Conservation (phyloP, 2,888 invertebrate species). For the Cylindroiulus punctatus region DNA sequence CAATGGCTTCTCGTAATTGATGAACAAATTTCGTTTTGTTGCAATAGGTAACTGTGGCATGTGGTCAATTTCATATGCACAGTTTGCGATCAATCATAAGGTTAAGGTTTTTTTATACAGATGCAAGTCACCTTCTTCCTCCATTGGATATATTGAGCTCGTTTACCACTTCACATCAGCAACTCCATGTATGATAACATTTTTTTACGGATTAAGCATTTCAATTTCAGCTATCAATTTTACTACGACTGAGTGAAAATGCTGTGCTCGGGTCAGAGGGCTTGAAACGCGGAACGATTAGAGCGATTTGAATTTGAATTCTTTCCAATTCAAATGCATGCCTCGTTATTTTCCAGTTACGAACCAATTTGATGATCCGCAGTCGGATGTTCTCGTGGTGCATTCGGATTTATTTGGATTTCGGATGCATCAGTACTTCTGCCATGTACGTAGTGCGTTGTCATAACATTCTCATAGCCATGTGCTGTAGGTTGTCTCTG, state of each 20-base stretch:
- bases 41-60: slow-evolving; percentile 16
- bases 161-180: too few relatives aligned
- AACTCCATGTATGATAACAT: too few relatives aligned
- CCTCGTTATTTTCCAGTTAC: too few relatives aligned
- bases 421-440: not conserved
- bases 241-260: too few relatives aligned
- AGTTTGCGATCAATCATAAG: not conserved
- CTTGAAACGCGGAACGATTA: too few relatives aligned
- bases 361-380: not conserved
- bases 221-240: too few relatives aligned
- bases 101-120: not conserved
- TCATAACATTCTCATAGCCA: not conserved
- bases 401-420: not conserved
- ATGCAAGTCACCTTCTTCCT: not conserved
- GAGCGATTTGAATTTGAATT: too few relatives aligned
- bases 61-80: slow-evolving; percentile 31
- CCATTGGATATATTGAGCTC: not conserved
- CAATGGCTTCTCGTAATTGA: slow-evolving; percentile 11
- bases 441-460: not conserved
- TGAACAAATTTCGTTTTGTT: slow-evolving; percentile 39
- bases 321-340: too few relatives aligned
- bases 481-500: not conserved
- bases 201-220: too few relatives aligned
- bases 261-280: too few relatives aligned
- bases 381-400: not conserved